Evolutionary conservation across 2,888 invertebrate species (phyloP), one percentile per base, ranked within the genome.

Genomic region (Volucella inflata): DNA sequence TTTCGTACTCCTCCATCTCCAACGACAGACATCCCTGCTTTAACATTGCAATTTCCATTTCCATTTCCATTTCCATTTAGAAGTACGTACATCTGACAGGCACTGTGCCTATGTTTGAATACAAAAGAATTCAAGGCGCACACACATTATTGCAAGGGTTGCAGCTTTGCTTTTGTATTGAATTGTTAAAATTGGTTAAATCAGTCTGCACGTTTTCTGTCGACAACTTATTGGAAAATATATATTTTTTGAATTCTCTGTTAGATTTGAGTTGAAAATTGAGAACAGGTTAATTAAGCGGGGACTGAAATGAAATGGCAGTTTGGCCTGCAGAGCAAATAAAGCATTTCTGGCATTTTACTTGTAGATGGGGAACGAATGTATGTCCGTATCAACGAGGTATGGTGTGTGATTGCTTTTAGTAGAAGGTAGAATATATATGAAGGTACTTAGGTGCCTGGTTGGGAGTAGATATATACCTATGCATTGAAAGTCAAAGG

Each of bases 251-350:
- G 77, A 85, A 85, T 85, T 85, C 85, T 81, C 81, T 81, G 85
- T 85, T 81, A 72, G 81, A 85, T 81, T 85, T 81, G 81, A 81
- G 85, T 72, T 81, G 85, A 85, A 85, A 85, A 85, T 85, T 64
- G 81, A 85, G 81, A 85, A 85, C 85, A 85, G 85, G 85, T 85
- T 81, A 85, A 85, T 85, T 85, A 85, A 85, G 85, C 81, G 76
- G 67, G 72, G 81, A 85, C 72, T 85, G 76, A 85, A 81, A 77
- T 85, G 81, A 85, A 81, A 81, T 85, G 85, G 85, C 85, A 85
- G 80, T 75, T 85, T 75, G 62, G 81, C 62, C 55, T 50, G 71
- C 68, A 62, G 62, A 81, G 68, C 85, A 81, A 81, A 85, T 85
- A 85, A 81, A 81, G 85, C 68, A 76, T 85, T 77, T 85, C 62